Base-by-base conservation (phyloP, 2,888 invertebrate species). In the Timema podura region DNA sequence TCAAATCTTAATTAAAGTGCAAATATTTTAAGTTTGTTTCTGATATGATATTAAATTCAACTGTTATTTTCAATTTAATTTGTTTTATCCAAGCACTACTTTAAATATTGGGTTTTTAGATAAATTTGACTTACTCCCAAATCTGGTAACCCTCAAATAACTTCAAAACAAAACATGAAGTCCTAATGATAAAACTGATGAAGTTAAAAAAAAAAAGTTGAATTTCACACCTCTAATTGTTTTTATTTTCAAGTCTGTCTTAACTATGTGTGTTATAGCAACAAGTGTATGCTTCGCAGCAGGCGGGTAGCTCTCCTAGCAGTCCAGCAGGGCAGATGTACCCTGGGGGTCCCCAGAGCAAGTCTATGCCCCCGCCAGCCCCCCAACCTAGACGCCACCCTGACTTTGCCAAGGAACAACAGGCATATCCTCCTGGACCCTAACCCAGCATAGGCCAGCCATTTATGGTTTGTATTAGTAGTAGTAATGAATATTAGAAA, bases 321-420 rank as follows among this genome's bases (percentile, higher is more conserved):
- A 72, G 71, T 48, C 75, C 76, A 10, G 79, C 81, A 10, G 78
- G 77, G 72, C 82, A 82, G 75, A 81, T 79, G 76, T 85, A 84
- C 77, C 79, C 83, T 51, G 81, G 81, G 9, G 71, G 72, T 64
- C 79, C 82, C 65, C 77, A 82, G 47, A 85, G 83, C 77, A 87
- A 86, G 77, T 73, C 75, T 65, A 84, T 87, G 84, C 87, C 87
- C 59, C 86, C 88, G 65, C 86, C 90, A 77, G 85, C 87, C 74
- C 88, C 89, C 67, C 69, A 69, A 76, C 90, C 90, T 64, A 85
- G 92, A 76, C 84, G 92, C 77, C 92, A 92, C 84, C 92, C 92
- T 69, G 92, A 92, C 83, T 92, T 92, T 84, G 88, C 89, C 77
- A 91, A 91, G 83, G 91, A 92, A 79, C 88, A 87, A 79, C 86